These are phyloP conservation scores for Trissolcus basalis DNA, from an alignment of 1,140 invertebrate genomes.

Conservation along the genomic window DNA sequence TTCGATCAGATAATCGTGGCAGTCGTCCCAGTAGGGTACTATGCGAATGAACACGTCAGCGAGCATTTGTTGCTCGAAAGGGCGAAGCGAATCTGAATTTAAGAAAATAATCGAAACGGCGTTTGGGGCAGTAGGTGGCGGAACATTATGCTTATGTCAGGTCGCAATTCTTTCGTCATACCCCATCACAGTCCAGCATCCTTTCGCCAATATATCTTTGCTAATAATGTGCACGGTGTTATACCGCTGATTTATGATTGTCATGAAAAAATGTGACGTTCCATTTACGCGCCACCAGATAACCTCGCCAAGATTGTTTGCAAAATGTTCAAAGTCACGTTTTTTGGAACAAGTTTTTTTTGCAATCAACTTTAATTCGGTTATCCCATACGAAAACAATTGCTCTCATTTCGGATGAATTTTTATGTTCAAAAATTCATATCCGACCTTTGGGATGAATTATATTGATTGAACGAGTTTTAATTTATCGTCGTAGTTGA, in stretches of 20 bases:
- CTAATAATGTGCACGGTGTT: slow-evolving; percentile 37
- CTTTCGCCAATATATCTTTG: slow-evolving; percentile 21
- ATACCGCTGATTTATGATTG: slow-evolving; percentile 32
- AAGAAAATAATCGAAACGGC: slow-evolving; percentile 19
- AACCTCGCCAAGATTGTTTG: no score
- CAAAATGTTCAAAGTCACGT: slow-evolving; percentile 13
- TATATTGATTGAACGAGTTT: slow-evolving; percentile 35
- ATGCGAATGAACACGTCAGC: neutral
- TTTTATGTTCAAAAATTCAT: no score
- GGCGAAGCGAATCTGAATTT: no score
- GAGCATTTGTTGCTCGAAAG: neutral
- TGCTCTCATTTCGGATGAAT: no score
- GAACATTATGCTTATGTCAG: slow-evolving; percentile 29
- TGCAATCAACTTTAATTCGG: no score
- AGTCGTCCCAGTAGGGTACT: slow-evolving; percentile 11
- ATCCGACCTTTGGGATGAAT: neutral
- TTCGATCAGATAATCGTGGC: slow-evolving; percentile 28
- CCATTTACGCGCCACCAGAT: slow-evolving; percentile 1
- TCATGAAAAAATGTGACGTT: slow-evolving; percentile 29
- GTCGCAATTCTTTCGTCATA: slow-evolving; percentile 7
- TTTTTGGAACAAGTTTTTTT: neutral
- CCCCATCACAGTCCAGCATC: slow-evolving; percentile 5
- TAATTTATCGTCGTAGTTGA: slow-evolving; percentile 31
- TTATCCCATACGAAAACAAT: no score
- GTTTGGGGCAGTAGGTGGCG: slow-evolving; percentile 25